These are phyloP conservation scores for Emmelina monodactyla DNA, from an alignment of 2,888 invertebrate genomes.

Conservation along the genomic window DNA sequence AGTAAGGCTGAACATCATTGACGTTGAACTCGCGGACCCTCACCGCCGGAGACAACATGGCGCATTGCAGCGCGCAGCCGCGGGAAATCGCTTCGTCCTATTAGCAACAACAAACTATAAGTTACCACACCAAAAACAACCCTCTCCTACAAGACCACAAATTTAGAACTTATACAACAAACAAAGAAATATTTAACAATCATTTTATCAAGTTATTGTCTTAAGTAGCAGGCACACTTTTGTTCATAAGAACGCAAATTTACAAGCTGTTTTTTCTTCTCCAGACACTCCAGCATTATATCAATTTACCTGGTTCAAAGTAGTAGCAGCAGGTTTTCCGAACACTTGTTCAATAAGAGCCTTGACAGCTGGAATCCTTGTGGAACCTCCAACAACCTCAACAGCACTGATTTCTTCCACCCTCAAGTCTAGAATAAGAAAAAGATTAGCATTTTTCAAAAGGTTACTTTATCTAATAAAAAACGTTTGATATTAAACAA, in stretches of 20 bases:
- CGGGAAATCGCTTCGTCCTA: constrained; percentile 95
- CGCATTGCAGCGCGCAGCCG: constrained; percentile 96
- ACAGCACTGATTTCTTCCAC: constrained; percentile 91
- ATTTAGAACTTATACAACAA: too few relatives aligned
- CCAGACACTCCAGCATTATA: neutral
- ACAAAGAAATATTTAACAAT: too few relatives aligned
- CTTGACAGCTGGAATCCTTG: constrained; percentile 93
- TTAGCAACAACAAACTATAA: neutral
- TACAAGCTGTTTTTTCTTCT: neutral
- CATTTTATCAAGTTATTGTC: too few relatives aligned
- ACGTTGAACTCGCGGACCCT: constrained; percentile 95
- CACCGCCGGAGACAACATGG: constrained; percentile 96
- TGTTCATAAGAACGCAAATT: too few relatives aligned
- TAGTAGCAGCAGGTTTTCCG: constrained; percentile 88
- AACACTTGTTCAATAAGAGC: constrained; percentile 87
- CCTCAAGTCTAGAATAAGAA: constrained; percentile 81
- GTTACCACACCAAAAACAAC: too few relatives aligned
- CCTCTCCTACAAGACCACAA: too few relatives aligned
- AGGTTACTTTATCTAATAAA: too few relatives aligned
- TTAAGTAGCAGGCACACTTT: too few relatives aligned
- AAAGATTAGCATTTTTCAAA: too few relatives aligned
- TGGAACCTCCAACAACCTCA: constrained; percentile 96
- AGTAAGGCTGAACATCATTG: constrained; percentile 90
- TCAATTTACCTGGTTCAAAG: constrained; percentile 81
- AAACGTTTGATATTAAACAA: too few relatives aligned